Evolutionary conservation across 1,140 invertebrate genomes (phyloP), one percentile per base, ranked within the genome.

Genomic region (Telenomus remus): DNA sequence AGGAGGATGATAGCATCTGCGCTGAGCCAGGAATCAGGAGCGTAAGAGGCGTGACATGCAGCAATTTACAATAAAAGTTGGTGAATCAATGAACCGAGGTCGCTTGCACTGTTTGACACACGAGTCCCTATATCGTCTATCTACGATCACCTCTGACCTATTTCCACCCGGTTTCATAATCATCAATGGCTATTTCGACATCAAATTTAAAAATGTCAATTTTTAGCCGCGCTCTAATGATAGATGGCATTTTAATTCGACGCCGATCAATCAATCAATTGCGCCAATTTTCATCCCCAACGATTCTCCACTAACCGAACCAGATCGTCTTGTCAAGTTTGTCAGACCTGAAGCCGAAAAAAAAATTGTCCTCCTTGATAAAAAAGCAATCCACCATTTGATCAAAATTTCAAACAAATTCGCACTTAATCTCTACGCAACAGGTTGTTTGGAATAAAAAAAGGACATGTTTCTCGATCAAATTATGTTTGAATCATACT

Each of bases 61-160:
- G 77, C 73, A 61, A 72, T 79, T 79, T 76, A 78, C 66, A 78
- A 78, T 74, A 78, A 77, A 72, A 78, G 71, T 74, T 74, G 54
- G 49, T 55, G 76, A 78, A 78, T 78, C 76, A 75, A 78, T 78
- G 76, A 78, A 74, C 76, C 71, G 76, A 78, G 76, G 71, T 78
- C 76, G 70, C 66, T 71, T 59, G 61, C 65, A 44, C 70, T 42
- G 46, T 64, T 65, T 60, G 49, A 48, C 19, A 73, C 60, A 19
- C 39, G 19, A 48, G 39, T 60, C 54, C 54, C 53, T 63, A 46
- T 47, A 35, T 55, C 49, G 27, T 33, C 53, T 61, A 78, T 78
- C 65, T 78, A 57, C 42, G 13, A 73, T 77, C 75, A 60, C 57
- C 64, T 53, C 33, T 55, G 69, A 63, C 66, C 75, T 55, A 77